Evolutionary conservation across 2,797 vertebrate species (phyloP).

Genomic region (Arnoldichthys spilopterus): DNA sequence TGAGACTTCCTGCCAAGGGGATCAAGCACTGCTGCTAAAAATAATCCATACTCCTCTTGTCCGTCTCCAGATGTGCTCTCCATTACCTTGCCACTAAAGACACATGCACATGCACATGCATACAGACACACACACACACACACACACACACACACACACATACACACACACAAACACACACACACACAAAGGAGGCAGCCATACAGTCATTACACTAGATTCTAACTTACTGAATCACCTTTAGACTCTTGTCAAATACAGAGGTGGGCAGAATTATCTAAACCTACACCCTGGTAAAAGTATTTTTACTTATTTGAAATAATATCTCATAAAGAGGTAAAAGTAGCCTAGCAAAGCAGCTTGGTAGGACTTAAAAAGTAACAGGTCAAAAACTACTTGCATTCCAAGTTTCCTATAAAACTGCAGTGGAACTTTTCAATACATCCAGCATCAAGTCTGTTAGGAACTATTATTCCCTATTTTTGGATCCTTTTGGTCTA

Average conservation of each 20-base stretch:
- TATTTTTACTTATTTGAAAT: background rate
- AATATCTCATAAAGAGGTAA: background rate
- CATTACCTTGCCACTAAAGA: slow-evolving; percentile 56
- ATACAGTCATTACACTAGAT: too few relatives aligned
- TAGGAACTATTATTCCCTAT: background rate
- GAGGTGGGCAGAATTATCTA: too few relatives aligned
- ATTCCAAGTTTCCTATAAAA: background rate
- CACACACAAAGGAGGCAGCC: too few relatives aligned
- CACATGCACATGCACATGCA: slow-evolving; percentile 12
- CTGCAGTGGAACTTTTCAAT: background rate
- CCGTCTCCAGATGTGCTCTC: slow-evolving; percentile 75
- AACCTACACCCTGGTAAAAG: background rate
- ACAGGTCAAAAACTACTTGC: background rate
- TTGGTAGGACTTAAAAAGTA: background rate
- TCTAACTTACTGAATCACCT: slow-evolving; percentile 32
- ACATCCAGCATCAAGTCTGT: background rate
- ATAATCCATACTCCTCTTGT: slow-evolving; percentile 66
- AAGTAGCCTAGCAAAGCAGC: background rate
- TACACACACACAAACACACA: slow-evolving; percentile 35
- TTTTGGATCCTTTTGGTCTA: background rate
- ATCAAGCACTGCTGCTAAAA: slow-evolving; percentile 77
- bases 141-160: slow-evolving; percentile 38
- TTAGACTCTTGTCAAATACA: background rate
- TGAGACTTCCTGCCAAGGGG: slow-evolving; percentile 73
- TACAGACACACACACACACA: slow-evolving; percentile 34